These are phyloP conservation scores for Peromyscus melanophrys DNA, from an alignment of 2,797 vertebrate species.

Conservation along the genomic window DNA sequence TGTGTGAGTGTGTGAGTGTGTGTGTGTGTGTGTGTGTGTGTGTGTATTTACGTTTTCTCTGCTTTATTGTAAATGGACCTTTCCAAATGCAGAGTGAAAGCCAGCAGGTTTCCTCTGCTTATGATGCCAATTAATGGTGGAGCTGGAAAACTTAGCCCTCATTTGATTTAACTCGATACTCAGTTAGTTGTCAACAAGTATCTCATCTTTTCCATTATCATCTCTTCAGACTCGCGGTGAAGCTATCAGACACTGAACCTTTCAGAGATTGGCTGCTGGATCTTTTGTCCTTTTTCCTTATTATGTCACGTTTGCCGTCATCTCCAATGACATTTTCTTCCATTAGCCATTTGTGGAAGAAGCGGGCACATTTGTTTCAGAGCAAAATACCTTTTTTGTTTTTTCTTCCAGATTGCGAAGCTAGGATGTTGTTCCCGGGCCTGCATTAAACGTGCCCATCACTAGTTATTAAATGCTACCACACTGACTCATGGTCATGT, in stretches of 20 bases:
- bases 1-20: no score
- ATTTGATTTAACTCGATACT: not conserved
- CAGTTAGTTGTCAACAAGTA: not conserved
- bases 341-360: not conserved
- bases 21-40: not conserved
- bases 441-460: not conserved
- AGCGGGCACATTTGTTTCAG: not conserved
- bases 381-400: not conserved
- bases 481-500: no score
- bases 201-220: not conserved
- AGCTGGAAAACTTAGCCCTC: not conserved
- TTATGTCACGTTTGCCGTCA: not conserved
- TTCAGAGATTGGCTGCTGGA: not conserved
- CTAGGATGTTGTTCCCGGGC: not conserved
- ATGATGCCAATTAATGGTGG: not conserved
- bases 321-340: conserved; percentile 22
- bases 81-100: not conserved
- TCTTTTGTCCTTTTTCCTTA: not conserved
- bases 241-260: not conserved
- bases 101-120: not conserved
- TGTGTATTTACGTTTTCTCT: conserved; percentile 3
- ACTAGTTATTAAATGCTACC: not conserved
- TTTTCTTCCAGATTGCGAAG: not conserved
- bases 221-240: not conserved
- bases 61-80: not conserved